A percentile compares a stretch with the other conserved stretches of the same genome.
phyloP scores from a whole-genome alignment of 2,888 invertebrate species.

The Vesta saturnalis region DNA sequence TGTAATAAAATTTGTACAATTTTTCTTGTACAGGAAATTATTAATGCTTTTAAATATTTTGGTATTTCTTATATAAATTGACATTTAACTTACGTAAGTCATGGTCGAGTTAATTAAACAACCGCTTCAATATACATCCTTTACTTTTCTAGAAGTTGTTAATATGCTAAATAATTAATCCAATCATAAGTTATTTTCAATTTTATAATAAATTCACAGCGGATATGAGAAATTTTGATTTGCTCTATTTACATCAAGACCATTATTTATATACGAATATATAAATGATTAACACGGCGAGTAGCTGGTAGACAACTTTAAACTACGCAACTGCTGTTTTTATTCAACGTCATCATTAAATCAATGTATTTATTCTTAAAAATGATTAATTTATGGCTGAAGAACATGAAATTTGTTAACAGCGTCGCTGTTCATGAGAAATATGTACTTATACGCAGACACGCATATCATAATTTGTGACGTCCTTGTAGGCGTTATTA shows the following conservation, averaged over 20 bases:
- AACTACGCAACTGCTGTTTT: slow-evolving; percentile 35
- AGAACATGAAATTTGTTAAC: slow-evolving; percentile 47
- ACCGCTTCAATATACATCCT: background rate
- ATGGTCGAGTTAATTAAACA: background rate
- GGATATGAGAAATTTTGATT: slow-evolving; percentile 29
- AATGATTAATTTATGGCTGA: slow-evolving; percentile 47
- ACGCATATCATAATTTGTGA: slow-evolving; percentile 42
- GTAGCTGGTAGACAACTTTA: slow-evolving; percentile 28
- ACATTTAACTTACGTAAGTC: no score
- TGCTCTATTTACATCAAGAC: slow-evolving; percentile 16
- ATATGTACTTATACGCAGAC: slow-evolving; percentile 37
- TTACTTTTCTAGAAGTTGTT: slow-evolving; percentile 12
- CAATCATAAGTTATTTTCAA: slow-evolving; percentile 13
- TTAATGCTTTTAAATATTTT: no score
- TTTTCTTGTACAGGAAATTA: no score
- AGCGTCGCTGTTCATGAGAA: slow-evolving; percentile 45
- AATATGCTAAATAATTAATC: slow-evolving; percentile 9
- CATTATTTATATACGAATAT: slow-evolving; percentile 23
- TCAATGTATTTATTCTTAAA: slow-evolving; percentile 44
- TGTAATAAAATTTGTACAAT: no score
- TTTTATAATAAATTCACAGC: slow-evolving; percentile 15
- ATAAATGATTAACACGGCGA: slow-evolving; percentile 28
- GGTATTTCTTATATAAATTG: no score
- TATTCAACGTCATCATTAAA: slow-evolving; percentile 42
- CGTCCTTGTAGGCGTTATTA: slow-evolving; percentile 42